Conservation (phyloP, 2,888 invertebrate genomes). For the Cantharis flavilabris region DNA sequence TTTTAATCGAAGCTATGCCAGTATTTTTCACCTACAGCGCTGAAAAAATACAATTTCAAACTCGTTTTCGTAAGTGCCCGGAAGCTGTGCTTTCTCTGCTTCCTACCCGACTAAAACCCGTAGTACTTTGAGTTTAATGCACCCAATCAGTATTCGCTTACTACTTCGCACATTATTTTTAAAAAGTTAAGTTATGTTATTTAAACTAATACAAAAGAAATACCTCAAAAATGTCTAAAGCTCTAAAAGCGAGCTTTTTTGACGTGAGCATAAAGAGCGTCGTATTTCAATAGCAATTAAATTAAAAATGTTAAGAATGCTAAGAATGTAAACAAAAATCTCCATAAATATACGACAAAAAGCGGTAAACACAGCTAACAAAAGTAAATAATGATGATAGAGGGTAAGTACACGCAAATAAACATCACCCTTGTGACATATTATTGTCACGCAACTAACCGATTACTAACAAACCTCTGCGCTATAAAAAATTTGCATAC, state of each 20-base stretch:
- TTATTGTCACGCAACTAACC: conserved; percentile 12
- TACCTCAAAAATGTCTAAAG: neutral
- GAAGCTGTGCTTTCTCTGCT: neutral
- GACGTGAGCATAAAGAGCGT: neutral
- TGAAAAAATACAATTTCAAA: neutral
- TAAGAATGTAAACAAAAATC: neutral
- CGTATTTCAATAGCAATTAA: neutral
- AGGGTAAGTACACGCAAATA: conserved; percentile 7
- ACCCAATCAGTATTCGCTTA: neutral
- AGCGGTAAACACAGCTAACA: conserved; percentile 1
- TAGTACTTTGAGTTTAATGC: neutral
- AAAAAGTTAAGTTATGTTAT: neutral
- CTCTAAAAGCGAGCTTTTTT: neutral
- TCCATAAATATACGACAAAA: neutral
- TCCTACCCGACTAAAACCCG: neutral
- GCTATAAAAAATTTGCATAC: conserved; percentile 8
- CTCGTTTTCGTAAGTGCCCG: neutral
- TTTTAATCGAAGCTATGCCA: neutral
- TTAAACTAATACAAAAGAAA: neutral
- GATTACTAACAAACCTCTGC: conserved; percentile 5
- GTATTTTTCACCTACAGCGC: neutral
- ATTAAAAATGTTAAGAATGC: neutral
- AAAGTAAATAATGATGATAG: conserved; percentile 13
- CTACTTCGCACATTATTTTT: neutral
- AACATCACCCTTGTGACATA: conserved; percentile 10